Conservation (phyloP, 2,888 invertebrate genomes). For the Gordius sp. region DNA sequence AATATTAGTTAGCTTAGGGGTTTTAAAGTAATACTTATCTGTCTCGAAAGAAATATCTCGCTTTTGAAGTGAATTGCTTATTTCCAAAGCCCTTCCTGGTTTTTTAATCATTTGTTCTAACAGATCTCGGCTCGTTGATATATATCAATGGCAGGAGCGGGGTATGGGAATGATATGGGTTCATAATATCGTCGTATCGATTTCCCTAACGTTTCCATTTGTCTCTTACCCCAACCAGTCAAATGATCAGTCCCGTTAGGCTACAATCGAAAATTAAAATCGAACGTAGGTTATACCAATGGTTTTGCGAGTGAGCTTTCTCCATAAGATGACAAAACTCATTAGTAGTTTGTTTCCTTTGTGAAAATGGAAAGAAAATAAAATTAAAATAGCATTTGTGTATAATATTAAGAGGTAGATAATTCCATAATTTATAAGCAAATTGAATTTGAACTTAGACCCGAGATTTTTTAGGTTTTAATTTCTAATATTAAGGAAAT, state of each 20-base stretch:
- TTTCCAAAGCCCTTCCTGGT: not conserved
- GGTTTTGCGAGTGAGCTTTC: not conserved
- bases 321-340: constrained; percentile 8
- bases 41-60: not conserved
- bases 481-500: too few relatives aligned
- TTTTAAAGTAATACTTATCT: not conserved
- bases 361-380: too few relatives aligned
- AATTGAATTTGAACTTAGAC: too few relatives aligned
- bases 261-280: constrained; percentile 3
- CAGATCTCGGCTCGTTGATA: not conserved
- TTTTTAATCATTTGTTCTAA: too few relatives aligned
- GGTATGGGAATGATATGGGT: too few relatives aligned
- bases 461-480: too few relatives aligned
- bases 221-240: not conserved
- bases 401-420: too few relatives aligned
- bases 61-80: not conserved
- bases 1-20: not conserved
- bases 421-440: too few relatives aligned
- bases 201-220: not conserved
- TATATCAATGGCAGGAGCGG: too few relatives aligned
- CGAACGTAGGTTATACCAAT: not conserved
- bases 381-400: too few relatives aligned
- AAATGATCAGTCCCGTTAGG: not conserved
- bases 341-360: too few relatives aligned
- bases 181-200: not conserved